Base-by-base conservation (phyloP, 2,797 vertebrate genomes). In the Carcharodon carcharias region DNA sequence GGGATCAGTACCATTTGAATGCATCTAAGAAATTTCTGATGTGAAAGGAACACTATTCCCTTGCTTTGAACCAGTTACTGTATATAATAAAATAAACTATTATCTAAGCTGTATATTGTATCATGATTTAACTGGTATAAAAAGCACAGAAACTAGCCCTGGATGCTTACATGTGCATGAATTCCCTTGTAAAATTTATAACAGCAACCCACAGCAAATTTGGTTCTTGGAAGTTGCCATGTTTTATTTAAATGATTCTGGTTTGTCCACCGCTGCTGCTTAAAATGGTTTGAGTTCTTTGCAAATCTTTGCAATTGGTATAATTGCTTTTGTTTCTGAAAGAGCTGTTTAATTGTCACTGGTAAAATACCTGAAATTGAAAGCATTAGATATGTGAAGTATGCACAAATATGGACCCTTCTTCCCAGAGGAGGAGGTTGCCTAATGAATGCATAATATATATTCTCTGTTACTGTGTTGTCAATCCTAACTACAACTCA, bases 111-210 rank as follows among this genome's bases (percentile, higher is more conserved):
- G 16, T 35, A 95, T 50, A 73, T 71, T 92, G 58, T 77, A 77
- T 56, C 94, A 77, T 54, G 69, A 77, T 95, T 95, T 95, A 95
- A 50, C 94, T 95, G 94, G 94, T 95, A 77, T 95, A 35, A 54
- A 58, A 95, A 95, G 94, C 69, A 95, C 94, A 95, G 94, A 95
- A 95, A 95, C 94, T 95, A 40, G 50, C 73, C 94, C 94, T 95
- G 94, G 94, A 77, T 95, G 94, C 69, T 95, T 69, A 45, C 61
- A 69, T n/a, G 69, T 95, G 94, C 94, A 95, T 95, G 94, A 77
- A 95, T 77, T 95, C 69, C 69, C 54, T 50, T 95, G 94, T 95
- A 95, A 77, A 95, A 95, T 77, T 71, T 95, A 71, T 71, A 77
- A 73, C 45, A n/a, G 31, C 12, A 11, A 77, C 69, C 94, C 94